Evolutionary conservation across 2,888 invertebrate species (phyloP).

Genomic region (Eremobia ochroleuca): DNA sequence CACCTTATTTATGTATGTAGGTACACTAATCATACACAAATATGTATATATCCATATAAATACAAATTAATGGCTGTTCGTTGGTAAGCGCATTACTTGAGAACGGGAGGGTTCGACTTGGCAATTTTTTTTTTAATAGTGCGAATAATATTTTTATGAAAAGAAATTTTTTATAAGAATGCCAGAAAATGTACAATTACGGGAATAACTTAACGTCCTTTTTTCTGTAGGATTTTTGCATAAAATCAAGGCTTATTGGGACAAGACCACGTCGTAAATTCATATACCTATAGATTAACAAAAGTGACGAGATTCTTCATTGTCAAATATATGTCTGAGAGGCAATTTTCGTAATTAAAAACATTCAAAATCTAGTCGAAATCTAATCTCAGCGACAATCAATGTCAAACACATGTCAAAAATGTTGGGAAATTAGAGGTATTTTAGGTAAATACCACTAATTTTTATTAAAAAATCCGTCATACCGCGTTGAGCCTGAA

Average conservation of each 20-base stretch:
- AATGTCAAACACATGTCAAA: too few relatives aligned
- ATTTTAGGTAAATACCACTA: too few relatives aligned
- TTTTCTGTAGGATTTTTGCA: not conserved
- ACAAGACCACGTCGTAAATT: not conserved
- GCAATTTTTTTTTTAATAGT: not conserved
- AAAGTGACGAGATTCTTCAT: constrained; percentile 2
- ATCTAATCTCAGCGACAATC: too few relatives aligned
- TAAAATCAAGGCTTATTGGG: not conserved
- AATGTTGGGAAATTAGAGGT: too few relatives aligned
- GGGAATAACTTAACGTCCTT: not conserved
- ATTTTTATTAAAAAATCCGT: not conserved
- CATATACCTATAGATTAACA: not conserved
- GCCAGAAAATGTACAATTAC: not conserved
- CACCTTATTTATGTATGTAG: not conserved
- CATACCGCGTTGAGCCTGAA: not conserved
- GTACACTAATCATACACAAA: not conserved
- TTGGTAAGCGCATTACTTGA: not conserved
- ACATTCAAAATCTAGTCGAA: not conserved
- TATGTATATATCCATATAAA: too few relatives aligned
- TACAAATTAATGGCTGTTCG: not conserved
- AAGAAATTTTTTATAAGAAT: not conserved
- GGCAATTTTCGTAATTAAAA: not conserved
- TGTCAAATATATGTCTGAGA: not conserved
- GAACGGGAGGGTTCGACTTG: not conserved
- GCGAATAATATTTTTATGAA: not conserved